Conservation (phyloP, 2,797 vertebrate species). For the Spinibarbus caldwelli region DNA sequence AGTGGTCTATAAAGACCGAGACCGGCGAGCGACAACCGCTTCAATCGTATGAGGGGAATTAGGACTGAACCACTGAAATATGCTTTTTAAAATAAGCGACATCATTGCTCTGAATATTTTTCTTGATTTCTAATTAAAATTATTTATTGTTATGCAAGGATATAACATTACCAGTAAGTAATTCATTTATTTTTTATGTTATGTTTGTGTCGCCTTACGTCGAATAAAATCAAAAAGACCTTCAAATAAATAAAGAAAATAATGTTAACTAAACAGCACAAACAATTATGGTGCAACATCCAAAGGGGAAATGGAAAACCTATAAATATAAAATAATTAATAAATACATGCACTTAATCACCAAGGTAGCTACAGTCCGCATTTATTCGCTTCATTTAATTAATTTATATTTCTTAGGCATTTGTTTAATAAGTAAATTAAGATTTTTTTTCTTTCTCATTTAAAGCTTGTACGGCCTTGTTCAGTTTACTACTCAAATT, state of each 20-base stretch:
- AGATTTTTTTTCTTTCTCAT: background rate
- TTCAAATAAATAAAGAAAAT: background rate
- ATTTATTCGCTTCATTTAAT: background rate
- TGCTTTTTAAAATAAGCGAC: constrained; percentile 76
- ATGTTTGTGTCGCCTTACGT: no score
- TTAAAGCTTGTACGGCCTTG: background rate
- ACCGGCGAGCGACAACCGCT: constrained; percentile 70
- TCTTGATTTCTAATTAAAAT: constrained; percentile 76
- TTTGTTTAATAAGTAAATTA: background rate
- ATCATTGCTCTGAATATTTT: constrained; percentile 69
- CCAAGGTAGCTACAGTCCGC: background rate
- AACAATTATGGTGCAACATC: background rate
- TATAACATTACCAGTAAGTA: constrained; percentile 85
- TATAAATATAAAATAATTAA: background rate
- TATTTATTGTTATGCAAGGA: constrained; percentile 85
- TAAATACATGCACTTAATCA: background rate
- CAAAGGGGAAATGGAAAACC: background rate
- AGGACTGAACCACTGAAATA: constrained; percentile 76
- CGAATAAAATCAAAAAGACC: background rate
- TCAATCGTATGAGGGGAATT: constrained; percentile 72
- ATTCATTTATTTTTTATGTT: constrained; percentile 67
- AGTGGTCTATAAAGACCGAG: constrained; percentile 74
- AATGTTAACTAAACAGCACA: background rate
- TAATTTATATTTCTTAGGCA: background rate
- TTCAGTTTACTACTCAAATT: background rate